Evolutionary conservation across 2,797 vertebrate genomes (phyloP).

Genomic region (Sternotherus odoratus): DNA sequence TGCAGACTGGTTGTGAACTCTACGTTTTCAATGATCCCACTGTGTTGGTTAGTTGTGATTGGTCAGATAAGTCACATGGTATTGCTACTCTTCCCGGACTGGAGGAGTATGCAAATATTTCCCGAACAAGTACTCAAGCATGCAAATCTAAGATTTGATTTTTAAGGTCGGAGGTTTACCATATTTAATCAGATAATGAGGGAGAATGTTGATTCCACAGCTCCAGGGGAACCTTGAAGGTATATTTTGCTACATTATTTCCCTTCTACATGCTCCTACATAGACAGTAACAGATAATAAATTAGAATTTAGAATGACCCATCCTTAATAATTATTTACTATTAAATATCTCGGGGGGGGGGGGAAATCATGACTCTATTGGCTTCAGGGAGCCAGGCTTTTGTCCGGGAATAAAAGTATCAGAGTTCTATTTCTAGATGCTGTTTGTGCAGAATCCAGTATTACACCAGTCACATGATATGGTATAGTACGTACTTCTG

Average conservation of each 20-base stretch:
- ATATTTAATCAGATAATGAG: slow-evolving; percentile 60
- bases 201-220: too few relatives aligned
- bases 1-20: slow-evolving; percentile 24
- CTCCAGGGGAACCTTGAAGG: too few relatives aligned
- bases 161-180: slow-evolving; percentile 62
- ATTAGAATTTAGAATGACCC: neutral
- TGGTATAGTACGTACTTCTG: neutral
- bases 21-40: neutral
- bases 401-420: neutral
- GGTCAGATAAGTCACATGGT: slow-evolving; percentile 47
- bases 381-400: neutral
- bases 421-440: neutral
- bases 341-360: neutral
- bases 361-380: neutral
- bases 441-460: neutral
- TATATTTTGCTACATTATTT: neutral
- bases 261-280: neutral
- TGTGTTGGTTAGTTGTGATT: slow-evolving; percentile 7
- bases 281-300: neutral
- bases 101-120: slow-evolving; percentile 48
- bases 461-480: neutral
- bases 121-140: slow-evolving; percentile 40
- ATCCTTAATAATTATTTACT: neutral
- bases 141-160: slow-evolving; percentile 63
- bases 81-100: slow-evolving; percentile 32